These are phyloP conservation scores for Rhinichthys osculus DNA, from an alignment of 2,797 vertebrate species.

Conservation along the genomic window DNA sequence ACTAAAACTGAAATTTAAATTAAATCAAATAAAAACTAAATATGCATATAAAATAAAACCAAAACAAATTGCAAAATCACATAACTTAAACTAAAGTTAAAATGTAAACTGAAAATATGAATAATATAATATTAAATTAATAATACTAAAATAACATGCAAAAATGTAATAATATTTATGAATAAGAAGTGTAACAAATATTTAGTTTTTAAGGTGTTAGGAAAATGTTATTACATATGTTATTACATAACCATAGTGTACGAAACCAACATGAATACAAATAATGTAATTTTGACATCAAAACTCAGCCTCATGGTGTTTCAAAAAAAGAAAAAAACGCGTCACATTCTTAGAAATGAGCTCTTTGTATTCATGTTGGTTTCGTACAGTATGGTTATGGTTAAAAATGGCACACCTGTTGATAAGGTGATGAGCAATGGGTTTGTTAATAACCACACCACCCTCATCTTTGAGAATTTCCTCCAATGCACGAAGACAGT, in stretches of 20 bases:
- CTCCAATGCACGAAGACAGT: constrained; percentile 93
- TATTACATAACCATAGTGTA: background rate
- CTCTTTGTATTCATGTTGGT: no score
- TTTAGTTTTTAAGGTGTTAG: background rate
- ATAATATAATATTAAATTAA: background rate
- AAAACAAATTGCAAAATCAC: background rate
- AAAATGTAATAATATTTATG: background rate
- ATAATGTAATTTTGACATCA: no score
- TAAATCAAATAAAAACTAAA: background rate
- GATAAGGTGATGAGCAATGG: constrained; percentile 95
- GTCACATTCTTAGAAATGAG: no score
- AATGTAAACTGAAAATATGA: background rate
- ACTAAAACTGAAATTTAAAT: background rate
- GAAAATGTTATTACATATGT: background rate
- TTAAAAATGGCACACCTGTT: constrained; percentile 85
- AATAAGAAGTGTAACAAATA: background rate
- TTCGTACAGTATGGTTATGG: no score
- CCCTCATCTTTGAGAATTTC: constrained; percentile 93
- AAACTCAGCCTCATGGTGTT: no score
- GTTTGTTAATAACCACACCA: constrained; percentile 95
- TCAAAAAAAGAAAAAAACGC: no score
- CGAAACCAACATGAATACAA: no score
- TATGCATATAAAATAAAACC: background rate
- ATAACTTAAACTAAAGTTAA: background rate
- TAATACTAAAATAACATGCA: background rate